Evolutionary conservation across 2,797 vertebrate species (phyloP), one percentile per base, ranked within the genome.

Genomic region (Syngnathus rostellatus): DNA sequence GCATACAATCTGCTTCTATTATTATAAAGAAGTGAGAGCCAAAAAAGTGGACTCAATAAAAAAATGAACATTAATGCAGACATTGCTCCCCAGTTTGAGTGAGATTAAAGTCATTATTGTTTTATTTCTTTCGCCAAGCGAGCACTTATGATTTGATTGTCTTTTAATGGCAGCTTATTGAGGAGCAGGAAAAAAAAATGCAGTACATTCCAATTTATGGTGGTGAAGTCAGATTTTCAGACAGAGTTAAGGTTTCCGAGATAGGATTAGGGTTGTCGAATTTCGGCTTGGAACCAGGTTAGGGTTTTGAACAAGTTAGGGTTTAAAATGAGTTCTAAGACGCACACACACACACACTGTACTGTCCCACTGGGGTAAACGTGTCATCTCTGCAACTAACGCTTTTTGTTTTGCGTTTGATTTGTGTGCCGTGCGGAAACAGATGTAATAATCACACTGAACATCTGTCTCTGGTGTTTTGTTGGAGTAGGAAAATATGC

Each of bases 391-490:
- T 51, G 72, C 43, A 65, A 72, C 69, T 39, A 6, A 63, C 61
- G 64, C 72, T 63, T 62, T 61, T 66, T 67, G 40, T 65, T 64
- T 71, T 68, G 60, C 46, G 8, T 72, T 40, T 40, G 69, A 76
- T 75, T 53, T 70, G 71, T 77, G 74, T 74, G 69, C 72, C 65
- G 68, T 75, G 66, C 72, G 73, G 68, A 78, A 81, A 77, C 83
- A 83, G 76, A 85, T 84, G 82, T 87, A 87, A 86, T 83, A 87
- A 62, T 87, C 86, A 82, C 75, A 78, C 68, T 81, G 70, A 87
- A 87, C 84, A 89, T 87, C 84, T 89, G 86, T 82, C 80, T 83
- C 71, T 19, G 19, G 72, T 70, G 77, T 85, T 78, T 79, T 70
- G 73, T 66, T 62, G 16, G 59, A 65, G 64, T 58, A 63, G 19